phyloP scores from a whole-genome alignment of 1,140 invertebrate species.

The Brachystomella parvula region DNA sequence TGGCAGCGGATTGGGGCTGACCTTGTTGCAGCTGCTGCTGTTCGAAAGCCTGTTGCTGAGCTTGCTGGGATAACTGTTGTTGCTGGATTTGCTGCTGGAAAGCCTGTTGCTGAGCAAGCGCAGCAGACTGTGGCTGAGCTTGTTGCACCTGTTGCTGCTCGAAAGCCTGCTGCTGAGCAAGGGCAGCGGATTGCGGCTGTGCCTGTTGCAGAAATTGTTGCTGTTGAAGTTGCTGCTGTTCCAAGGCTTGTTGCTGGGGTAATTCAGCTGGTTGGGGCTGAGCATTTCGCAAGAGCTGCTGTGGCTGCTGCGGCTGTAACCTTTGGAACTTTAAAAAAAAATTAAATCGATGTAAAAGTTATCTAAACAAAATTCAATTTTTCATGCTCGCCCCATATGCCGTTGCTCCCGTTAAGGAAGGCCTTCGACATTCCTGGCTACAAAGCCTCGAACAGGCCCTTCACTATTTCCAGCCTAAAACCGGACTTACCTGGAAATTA shows the following conservation, averaged over 20 bases:
- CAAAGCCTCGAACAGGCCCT: too few species aligned
- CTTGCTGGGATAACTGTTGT: constrained; percentile 1
- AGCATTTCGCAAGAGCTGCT: neutral
- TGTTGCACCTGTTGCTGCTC: neutral
- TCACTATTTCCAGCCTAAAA: too few species aligned
- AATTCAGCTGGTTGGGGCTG: neutral
- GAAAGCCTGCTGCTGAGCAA: neutral
- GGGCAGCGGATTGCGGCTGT: constrained; percentile 1
- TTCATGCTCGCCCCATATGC: too few species aligned
- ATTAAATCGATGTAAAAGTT: too few species aligned
- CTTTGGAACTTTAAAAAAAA: neutral
- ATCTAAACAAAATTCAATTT: too few species aligned
- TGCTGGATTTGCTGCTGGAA: neutral
- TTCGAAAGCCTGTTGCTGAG: neutral
- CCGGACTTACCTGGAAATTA: constrained; percentile 24
- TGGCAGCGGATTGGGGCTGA: neutral
- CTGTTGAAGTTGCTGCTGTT: neutral
- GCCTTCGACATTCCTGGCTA: too few species aligned
- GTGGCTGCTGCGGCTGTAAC: neutral
- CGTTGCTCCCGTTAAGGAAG: too few species aligned
- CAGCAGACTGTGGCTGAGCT: neutral
- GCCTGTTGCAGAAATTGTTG: neutral
- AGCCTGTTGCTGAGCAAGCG: neutral
- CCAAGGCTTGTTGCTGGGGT: neutral
- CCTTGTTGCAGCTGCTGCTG: neutral